Percentiles rank a stretch among this genome's conserved stretches.
phyloP scores from a whole-genome alignment of 2,888 invertebrate species.

The Eristalis tenax region DNA sequence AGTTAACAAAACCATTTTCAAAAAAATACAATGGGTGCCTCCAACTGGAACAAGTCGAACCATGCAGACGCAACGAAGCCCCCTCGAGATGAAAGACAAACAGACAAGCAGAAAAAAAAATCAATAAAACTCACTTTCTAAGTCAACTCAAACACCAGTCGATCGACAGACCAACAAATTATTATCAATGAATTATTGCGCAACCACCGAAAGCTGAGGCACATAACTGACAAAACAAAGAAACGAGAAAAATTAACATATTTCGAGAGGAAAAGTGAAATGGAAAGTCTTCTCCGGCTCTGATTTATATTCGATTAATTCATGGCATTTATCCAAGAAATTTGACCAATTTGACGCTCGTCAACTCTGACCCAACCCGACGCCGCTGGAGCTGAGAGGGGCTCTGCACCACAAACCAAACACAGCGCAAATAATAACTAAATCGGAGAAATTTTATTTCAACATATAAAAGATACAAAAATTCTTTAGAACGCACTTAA shows the following conservation, averaged over 20 bases:
- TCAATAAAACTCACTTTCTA: constrained; percentile 51
- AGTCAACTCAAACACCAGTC: constrained; percentile 32
- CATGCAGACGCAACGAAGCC: neutral
- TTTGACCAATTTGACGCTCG: neutral
- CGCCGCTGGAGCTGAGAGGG: neutral
- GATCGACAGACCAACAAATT: neutral
- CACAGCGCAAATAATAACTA: neutral
- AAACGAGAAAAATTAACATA: constrained; percentile 29
- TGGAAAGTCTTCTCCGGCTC: constrained; percentile 16
- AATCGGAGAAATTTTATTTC: constrained; percentile 44
- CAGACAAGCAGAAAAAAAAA: constrained; percentile 9
- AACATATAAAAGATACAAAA: constrained; percentile 37
- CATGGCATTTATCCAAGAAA: constrained; percentile 39
- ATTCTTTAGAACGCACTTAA: constrained; percentile 41
- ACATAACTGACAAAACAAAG: constrained; percentile 23
- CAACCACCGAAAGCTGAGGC: constrained; percentile 33
- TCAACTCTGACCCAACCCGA: constrained; percentile 6
- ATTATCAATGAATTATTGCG: constrained; percentile 37
- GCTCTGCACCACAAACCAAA: too few relatives aligned
- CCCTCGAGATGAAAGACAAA: neutral
- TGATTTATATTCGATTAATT: constrained; percentile 32
- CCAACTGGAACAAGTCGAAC: neutral
- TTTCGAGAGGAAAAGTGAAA: constrained; percentile 40
- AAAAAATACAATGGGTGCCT: neutral
- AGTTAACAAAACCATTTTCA: neutral